Percentiles rank a stretch among this genome's conserved stretches.
phyloP scores from a whole-genome alignment of 1,140 invertebrate species.

The Neodiprion fabricii region DNA sequence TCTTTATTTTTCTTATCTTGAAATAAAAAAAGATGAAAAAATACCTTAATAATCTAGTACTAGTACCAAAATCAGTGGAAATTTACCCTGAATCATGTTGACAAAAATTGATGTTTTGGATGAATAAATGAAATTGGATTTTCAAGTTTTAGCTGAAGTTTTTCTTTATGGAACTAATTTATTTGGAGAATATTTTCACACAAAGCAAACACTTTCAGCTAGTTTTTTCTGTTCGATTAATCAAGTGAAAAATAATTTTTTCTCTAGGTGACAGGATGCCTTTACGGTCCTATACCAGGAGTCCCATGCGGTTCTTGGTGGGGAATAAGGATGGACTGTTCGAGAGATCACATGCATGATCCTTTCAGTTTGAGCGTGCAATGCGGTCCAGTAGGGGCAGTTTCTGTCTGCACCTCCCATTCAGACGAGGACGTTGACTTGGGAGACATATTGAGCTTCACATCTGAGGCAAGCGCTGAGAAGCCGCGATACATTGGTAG shows the following conservation, averaged over 20 bases:
- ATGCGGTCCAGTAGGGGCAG: slow-evolving; percentile 51
- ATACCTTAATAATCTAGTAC: too few species aligned
- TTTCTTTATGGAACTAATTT: too few species aligned
- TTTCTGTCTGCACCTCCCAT: slow-evolving; percentile 50
- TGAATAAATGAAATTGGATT: background rate
- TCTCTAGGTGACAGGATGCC: slow-evolving; percentile 35
- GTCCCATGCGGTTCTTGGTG: slow-evolving; percentile 54
- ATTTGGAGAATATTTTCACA: too few species aligned
- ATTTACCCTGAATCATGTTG: slow-evolving; percentile 24
- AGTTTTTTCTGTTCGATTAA: too few species aligned
- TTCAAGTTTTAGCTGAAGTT: background rate
- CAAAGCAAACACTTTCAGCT: too few species aligned
- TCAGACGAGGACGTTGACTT: slow-evolving; percentile 47
- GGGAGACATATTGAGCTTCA: slow-evolving; percentile 51
- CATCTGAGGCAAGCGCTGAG: slow-evolving; percentile 40
- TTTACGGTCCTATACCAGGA: slow-evolving; percentile 47
- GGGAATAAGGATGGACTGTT: slow-evolving; percentile 57
- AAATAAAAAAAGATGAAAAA: too few species aligned
- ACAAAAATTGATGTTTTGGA: background rate
- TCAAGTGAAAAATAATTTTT: background rate
- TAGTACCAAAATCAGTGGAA: background rate
- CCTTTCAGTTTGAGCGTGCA: slow-evolving; percentile 48
- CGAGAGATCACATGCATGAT: slow-evolving; percentile 47
- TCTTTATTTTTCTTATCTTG: too few species aligned
- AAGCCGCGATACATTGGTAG: background rate